Evolutionary conservation across 2,888 invertebrate genomes (phyloP), one percentile per base, ranked within the genome.

Genomic region (Tanytarsus gracilentus): DNA sequence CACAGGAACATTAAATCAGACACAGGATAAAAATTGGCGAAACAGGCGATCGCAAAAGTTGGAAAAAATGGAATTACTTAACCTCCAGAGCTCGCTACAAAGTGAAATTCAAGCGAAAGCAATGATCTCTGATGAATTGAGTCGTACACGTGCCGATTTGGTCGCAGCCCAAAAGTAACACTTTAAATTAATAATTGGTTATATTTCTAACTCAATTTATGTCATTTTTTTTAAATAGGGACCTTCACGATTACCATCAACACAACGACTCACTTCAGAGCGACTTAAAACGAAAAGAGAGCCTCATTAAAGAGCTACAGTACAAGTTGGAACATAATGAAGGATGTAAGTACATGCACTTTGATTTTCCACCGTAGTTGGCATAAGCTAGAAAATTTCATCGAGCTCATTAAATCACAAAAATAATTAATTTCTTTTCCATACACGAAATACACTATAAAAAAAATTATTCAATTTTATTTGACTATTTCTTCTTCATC

Each of bases 21-120:
- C 27, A 27, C 44, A 51, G 7, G 36, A 61, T 30, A 61, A 61
- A 18, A 61, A 61, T 68, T 96, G 95, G 96, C 78, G 92, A 61
- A 93, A 94, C 74, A 77, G 95, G 4, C 82, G 95, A 65, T 92
- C 91, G 61, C 92, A 92, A 75, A 91, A 94, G 68, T 78, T 94
- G 63, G 94, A 93, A 72, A 94, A 94, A 77, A 94, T 93, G 92
- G 92, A 94, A 74, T 79, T 93, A 62, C 78, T 93, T 56, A 93
- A 90, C 69, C 78, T 94, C 61, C 93, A 94, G 74, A 90, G 90
- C 64, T 88, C 87, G 62, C 77, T 94, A 62, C 89, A 94, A 73
- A 88, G 88, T 56, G 94, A 94, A 78, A 91, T 94, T 65, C 91
- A 92, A 74, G 94, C 94, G 52, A 96, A 95, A 75, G 90, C 92